Evolutionary conservation across 2,113 vertebrate species (phyloP).

Genomic region (Recurvirostra avosetta): DNA sequence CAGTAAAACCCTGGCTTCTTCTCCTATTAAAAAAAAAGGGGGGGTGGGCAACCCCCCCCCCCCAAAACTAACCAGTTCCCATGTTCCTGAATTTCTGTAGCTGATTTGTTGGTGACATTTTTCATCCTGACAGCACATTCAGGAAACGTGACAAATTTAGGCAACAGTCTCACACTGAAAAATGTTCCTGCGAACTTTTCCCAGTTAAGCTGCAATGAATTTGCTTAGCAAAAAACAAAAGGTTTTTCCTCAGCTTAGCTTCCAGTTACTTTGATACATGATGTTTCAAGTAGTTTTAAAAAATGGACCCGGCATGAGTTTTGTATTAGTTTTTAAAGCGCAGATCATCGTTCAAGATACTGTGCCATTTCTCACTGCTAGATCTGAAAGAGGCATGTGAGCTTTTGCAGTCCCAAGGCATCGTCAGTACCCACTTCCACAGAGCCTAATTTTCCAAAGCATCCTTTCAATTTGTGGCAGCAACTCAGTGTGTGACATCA

Average conservation of each 20-base stretch:
- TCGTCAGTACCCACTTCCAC: background rate
- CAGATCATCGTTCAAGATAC: conserved; percentile 17
- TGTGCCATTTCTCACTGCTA: background rate
- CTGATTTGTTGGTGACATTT: conserved; percentile 43
- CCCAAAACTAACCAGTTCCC: background rate
- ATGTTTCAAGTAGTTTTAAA: conserved; percentile 34
- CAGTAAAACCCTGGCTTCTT: background rate
- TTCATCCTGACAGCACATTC: conserved; percentile 60
- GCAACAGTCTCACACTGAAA: conserved; percentile 26
- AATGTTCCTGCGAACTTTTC: conserved; percentile 48
- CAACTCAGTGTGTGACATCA: background rate
- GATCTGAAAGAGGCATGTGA: background rate
- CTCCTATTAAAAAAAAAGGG: background rate
- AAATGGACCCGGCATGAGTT: background rate
- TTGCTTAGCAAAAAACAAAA: conserved; percentile 55
- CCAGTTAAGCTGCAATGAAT: conserved; percentile 53
- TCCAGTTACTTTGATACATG: conserved; percentile 58
- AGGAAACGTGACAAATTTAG: conserved; percentile 43
- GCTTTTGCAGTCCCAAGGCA: background rate
- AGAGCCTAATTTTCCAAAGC: background rate
- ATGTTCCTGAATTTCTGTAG: conserved; percentile 19
- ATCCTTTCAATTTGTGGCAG: background rate
- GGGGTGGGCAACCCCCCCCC: no score
- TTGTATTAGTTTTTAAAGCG: conserved; percentile 44
- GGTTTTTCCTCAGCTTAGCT: conserved; percentile 38